A percentile compares a stretch with the other conserved stretches of the same genome.
Conservation (phyloP, 2,888 invertebrate genomes). For the Pyrocoelia pectoralis region DNA sequence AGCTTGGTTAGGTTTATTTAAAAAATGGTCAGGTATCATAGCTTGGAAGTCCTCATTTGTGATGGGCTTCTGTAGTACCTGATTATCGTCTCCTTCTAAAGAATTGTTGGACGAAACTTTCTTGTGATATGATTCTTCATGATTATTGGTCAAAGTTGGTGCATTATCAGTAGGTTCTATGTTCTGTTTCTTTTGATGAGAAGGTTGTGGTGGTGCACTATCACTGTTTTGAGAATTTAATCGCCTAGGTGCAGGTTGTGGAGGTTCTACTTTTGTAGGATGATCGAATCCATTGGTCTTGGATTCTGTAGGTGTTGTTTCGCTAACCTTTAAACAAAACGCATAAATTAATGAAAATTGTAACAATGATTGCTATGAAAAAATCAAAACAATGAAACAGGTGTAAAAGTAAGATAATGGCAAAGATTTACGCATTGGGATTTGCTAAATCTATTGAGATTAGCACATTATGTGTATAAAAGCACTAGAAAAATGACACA, state of each 20-base stretch:
- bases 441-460: too few relatives aligned
- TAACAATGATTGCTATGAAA: too few relatives aligned
- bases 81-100: constrained; percentile 62
- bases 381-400: too few relatives aligned
- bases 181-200: constrained; percentile 48
- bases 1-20: constrained; percentile 57
- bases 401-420: too few relatives aligned
- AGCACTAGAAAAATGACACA: too few relatives aligned
- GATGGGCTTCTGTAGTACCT: constrained; percentile 78
- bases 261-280: constrained; percentile 51
- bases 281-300: constrained; percentile 55
- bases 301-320: not conserved
- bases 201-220: constrained; percentile 33
- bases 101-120: constrained; percentile 63
- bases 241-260: constrained; percentile 54
- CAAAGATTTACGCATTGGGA: too few relatives aligned
- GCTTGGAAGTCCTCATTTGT: constrained; percentile 95
- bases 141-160: constrained; percentile 11
- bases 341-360: not conserved
- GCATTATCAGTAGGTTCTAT: constrained; percentile 59
- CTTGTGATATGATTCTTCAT: constrained; percentile 27
- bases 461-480: too few relatives aligned
- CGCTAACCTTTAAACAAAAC: not conserved
- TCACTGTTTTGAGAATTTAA: constrained; percentile 38
- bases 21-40: constrained; percentile 93